Evolutionary conservation across 2,113 vertebrate species (phyloP).

Genomic region (Recurvirostra avosetta): DNA sequence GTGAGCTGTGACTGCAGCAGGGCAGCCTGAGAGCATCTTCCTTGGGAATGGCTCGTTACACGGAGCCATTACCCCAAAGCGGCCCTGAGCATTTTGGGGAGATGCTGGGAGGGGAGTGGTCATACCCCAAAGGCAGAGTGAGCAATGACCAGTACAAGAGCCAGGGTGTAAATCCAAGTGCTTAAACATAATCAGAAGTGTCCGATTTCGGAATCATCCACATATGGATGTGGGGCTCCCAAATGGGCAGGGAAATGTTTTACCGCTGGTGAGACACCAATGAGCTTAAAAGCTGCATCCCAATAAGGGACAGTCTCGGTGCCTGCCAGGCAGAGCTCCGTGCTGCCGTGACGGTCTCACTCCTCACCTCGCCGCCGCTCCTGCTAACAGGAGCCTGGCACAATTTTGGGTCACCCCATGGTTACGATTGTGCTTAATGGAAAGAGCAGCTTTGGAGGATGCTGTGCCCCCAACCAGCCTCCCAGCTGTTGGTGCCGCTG

Average conservation of each 20-base stretch:
- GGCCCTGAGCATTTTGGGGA: neutral
- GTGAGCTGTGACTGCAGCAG: neutral
- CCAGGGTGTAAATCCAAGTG: neutral
- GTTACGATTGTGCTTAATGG: rapidly evolving
- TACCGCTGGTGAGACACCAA: neutral
- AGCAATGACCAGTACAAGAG: neutral
- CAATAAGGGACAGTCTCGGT: neutral
- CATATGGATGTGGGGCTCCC: neutral
- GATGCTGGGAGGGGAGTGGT: rapidly evolving
- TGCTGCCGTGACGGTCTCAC: neutral
- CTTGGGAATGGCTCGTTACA: neutral
- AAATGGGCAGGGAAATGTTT: neutral
- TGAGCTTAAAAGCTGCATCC: neutral
- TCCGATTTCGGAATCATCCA: neutral
- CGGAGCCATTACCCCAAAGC: neutral
- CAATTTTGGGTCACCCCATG: no score
- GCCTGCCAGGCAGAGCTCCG: neutral
- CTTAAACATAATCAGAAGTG: neutral
- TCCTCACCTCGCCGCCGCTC: rapidly evolving
- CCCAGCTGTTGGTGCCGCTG: neutral
- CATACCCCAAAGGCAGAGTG: neutral
- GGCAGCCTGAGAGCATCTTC: neutral
- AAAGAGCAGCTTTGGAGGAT: neutral
- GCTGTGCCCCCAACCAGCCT: neutral
- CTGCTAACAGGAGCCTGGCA: neutral